Evolutionary conservation across 2,113 vertebrate species (phyloP).

Genomic region (Podarcis cretensis): DNA sequence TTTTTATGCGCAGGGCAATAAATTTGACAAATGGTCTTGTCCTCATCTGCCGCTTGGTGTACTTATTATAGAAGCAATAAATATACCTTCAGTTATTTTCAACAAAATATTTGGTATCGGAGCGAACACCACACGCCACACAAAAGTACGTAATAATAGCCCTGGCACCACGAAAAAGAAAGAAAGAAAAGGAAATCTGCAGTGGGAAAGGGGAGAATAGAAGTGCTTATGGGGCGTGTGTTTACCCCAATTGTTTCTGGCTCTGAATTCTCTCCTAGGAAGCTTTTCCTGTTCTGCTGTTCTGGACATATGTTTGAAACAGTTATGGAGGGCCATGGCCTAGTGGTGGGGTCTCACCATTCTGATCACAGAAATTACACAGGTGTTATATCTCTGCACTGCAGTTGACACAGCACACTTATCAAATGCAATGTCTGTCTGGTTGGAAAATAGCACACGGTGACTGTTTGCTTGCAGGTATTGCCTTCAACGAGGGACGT

Average conservation of each 20-base stretch:
- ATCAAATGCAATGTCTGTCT: background rate
- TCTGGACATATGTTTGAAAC: background rate
- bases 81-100: background rate
- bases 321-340: background rate
- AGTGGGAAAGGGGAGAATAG: background rate
- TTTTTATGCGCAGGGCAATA: slow-evolving; percentile 4
- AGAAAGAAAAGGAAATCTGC: background rate
- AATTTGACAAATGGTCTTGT: slow-evolving; percentile 22
- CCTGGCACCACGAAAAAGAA: background rate
- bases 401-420: background rate
- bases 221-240: no score
- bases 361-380: background rate
- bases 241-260: background rate
- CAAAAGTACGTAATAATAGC: background rate
- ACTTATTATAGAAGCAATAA: background rate
- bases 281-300: background rate
- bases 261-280: no score
- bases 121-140: background rate
- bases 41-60: background rate
- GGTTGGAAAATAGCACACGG: background rate
- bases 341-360: background rate
- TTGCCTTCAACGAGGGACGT: background rate
- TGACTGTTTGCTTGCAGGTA: background rate
- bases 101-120: background rate
- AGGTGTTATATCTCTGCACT: background rate